Evolutionary conservation across 2,113 vertebrate genomes (phyloP), one percentile per base, ranked within the genome.

Genomic region (Datnioides undecimradiatus): DNA sequence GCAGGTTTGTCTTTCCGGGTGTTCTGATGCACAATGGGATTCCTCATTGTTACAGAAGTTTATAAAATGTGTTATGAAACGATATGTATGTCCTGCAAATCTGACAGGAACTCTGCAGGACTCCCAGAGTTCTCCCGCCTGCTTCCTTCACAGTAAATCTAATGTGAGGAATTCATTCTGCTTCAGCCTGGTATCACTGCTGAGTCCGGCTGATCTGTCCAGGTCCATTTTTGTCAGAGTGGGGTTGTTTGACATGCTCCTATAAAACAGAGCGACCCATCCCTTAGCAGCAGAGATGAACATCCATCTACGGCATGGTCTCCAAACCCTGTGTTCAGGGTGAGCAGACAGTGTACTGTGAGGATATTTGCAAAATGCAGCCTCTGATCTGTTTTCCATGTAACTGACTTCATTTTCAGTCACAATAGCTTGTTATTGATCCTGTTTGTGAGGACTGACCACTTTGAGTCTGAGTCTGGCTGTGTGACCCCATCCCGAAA

Each of bases 371-470:
- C 19, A 23, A 66, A 76, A 76, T n/a, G 40, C 52, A 65, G 17
- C 58, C 38, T 49, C 43, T 1, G 7, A 52, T 48, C 55, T 40
- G 48, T 67, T 57, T 45, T 34, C 27, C 0, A 23, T 27, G 21
- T 49, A 19, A 55, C 41, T 66, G 49, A 77, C 58, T 65, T 75
- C 38, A 65, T 38, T 52, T 73, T 60, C 51, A 41, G 25, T 60
- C 49, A 57, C 17, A 43, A 57, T 21, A 43, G 33, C 10, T 72
- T 54, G 45, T 5, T 29, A 38, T 33, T 25, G 34, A 12, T 43
- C 51, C 52, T 38, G 58, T 76, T 73, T 65, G 29, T 43, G n/a
- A 40, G 16, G 51, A 68, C 67, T 58, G 72, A 73, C 72, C 72
- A 76, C 54, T 49, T 3, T 12, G 21, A 74, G 45, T 23, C 23